Evolutionary conservation across 1,140 invertebrate species (phyloP), one percentile per base, ranked within the genome.

Genomic region (Drosophila sulfurigaster): DNA sequence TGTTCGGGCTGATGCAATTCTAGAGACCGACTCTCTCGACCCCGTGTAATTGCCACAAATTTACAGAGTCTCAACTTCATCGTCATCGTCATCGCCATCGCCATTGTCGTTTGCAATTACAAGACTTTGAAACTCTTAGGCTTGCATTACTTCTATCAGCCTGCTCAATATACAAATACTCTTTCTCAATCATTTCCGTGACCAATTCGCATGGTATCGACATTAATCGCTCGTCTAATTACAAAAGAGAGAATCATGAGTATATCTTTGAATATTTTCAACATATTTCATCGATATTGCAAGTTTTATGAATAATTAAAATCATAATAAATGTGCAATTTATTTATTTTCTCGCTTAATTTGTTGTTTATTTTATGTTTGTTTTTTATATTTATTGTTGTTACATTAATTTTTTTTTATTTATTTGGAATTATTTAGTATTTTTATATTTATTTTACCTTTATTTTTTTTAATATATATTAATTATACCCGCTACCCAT

Each of bases 41-140:
- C 54, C 74, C 74, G 58, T 77, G 74, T 79, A 79, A 79, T 79
- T 77, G 77, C 69, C 64, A 69, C 77, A 79, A 77, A 79, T 79
- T 72, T 77, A 79, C 77, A 78, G 35, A 76, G 68, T 76, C 20
- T 25, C 73, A 69, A 62, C 73, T 60, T 75, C 72, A 38, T 25
- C 57, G 41, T 68, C 48, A 69, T 49, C 54, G 32, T 43, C 48
- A 25, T 58, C 63, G 51, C 59, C 59, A 78, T 56, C 48, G 25
- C 54, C 71, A 69, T 72, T 63, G 32, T 67, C 72, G 75, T 73
- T 87, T 79, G 75, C 78, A 74, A 87, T 88, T 88, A 83, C 80
- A 81, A 79, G 63, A 76, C 57, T 52, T 62, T 70, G 56, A 64
- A 62, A 63, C 56, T 59, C 58, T 56, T 58, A 51, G 78, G 67